Evolutionary conservation across 2,113 vertebrate genomes (phyloP), one percentile per base, ranked within the genome.

Genomic region (Semnornis frantzii): DNA sequence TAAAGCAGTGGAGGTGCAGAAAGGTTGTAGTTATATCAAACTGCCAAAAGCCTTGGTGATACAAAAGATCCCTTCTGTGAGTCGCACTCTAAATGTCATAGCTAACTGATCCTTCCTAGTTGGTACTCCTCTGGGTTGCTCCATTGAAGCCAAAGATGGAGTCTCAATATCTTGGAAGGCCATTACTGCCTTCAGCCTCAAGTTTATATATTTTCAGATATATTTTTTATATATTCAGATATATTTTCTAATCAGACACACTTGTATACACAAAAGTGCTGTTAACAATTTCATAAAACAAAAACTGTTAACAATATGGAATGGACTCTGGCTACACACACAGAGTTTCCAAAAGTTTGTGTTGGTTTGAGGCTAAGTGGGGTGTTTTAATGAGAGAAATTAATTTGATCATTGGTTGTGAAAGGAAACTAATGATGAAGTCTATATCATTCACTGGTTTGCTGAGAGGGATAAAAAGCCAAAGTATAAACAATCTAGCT

Each of bases 211-310:
- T 58, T 50, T 85, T 21, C 50, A 65, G 12, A 28, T 39, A 39
- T 10, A 39, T 11, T 39, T 39, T 39, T 39, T 39, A 39, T 39
- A 39, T 39, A 39, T 39, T 39, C 10, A 39, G 37, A 39, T 39
- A 39, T 39, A 39, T 39, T 39, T 66, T 77, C 62, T 71, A 74
- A 58, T 33, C 37, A 33, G 17, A 59, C n/a, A 18, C 24, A 31
- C 6, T 2, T 2, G 1, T 15, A 30, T 25, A 37, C 4, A 14
- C 12, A 23, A 2, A 52, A 37, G 4, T 18, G 10, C 18, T 69
- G 28, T 44, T 66, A 91, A 27, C 28, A 59, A 50, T 86, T 81
- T 57, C 50, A 62, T 21, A 54, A 73, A 93, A 37, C 15, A 72
- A 57, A 77, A 58, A 77, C 15, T 25, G 8, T 57, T 81, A 52